Base-by-base conservation (phyloP, 2,797 vertebrate species). In the Sebastes dallii region DNA sequence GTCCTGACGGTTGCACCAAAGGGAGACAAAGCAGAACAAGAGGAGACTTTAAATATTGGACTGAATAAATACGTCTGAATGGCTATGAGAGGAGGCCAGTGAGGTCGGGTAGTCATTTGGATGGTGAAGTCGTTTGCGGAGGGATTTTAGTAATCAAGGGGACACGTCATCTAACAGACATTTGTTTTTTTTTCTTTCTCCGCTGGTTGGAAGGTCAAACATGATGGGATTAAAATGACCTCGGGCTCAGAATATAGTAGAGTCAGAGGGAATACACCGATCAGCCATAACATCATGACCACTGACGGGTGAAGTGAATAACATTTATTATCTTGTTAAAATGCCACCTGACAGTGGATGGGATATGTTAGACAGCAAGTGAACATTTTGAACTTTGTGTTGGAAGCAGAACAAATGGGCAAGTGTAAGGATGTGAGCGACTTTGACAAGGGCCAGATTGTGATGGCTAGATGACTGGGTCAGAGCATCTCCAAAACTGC, bases 1-100 rank as follows among this genome's bases (percentile, higher is more conserved):
- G 75, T 64, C 65, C 8, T 65, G 55, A 66, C 68, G 18, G 39
- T 39, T 50, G 14, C 42, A 22, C 54, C 5, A 39, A 67, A 71
- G 54, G 46, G 60, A 81, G 54, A 59, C n/a, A 55, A 59, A 68
- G 66, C 58, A 73, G 81, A 75, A 54, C 56, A 39, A 42, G 62
- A 59, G 70, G n/a, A 80, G 54, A 79, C 67, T 77, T 86, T 56
- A 66, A 77, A 84, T 82, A 67, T 55, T n/a, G 52, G 36, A 65
- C 62, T 56, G 20, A 56, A 52, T 56, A 59, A 77, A 72, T 22
- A 62, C 9, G 20, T 39, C 25, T 73, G 54, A 55, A 56, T 5
- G 27, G 27, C 29, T 50, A 42, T 1, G 32, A 80, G 71, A 29
- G 16, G 46, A 9, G 64, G 46, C 27, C 61, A 5, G 60, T 1